Evolutionary conservation across 2,113 vertebrate species (phyloP).

Genomic region (Anseranas semipalmata): DNA sequence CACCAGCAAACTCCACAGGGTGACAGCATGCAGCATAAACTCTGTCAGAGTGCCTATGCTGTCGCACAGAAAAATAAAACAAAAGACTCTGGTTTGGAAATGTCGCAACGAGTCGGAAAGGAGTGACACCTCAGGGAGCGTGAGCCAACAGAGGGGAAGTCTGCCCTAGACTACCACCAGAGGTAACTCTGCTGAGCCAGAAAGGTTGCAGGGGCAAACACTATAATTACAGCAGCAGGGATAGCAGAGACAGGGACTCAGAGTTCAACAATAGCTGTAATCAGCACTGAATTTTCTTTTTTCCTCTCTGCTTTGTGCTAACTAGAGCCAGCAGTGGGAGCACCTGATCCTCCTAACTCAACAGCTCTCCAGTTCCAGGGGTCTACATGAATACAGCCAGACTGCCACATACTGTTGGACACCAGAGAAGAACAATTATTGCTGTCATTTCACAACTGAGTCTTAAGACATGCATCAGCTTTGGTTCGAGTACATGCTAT

Average conservation of each 20-base stretch:
- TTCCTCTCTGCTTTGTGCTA: neutral
- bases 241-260: neutral
- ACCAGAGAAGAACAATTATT: neutral
- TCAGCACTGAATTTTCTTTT: neutral
- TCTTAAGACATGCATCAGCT: neutral
- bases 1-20: neutral
- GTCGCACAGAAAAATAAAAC: neutral
- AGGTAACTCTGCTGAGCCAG: neutral
- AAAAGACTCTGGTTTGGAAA: neutral
- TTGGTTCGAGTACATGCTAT: neutral
- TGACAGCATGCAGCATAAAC: neutral
- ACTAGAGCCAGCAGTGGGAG: slow-evolving; percentile 47
- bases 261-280: neutral
- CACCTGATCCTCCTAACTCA: slow-evolving; percentile 42
- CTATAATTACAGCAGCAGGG: neutral
- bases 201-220: neutral
- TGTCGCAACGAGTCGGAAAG: neutral
- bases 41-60: neutral
- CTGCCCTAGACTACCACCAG: neutral
- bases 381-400: fast-evolving
- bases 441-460: neutral
- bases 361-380: neutral
- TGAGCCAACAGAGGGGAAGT: neutral
- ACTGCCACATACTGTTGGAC: neutral
- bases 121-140: neutral